Evolutionary conservation across 2,113 vertebrate genomes (phyloP).

Genomic region (Potamarius usumacintae): DNA sequence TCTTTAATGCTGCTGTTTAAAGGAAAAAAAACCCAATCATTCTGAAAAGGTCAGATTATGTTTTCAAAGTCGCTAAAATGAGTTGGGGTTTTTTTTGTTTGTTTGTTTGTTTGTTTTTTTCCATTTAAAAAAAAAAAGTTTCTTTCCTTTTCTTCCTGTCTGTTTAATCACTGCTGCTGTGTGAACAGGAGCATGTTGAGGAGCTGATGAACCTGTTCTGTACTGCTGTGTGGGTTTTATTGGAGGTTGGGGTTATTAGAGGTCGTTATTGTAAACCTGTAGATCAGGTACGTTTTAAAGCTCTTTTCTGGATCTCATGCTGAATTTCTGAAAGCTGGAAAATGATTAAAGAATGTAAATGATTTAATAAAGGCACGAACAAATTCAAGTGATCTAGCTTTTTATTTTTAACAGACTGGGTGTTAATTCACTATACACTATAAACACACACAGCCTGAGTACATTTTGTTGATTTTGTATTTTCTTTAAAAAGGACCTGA

Average conservation of each 20-base stretch:
- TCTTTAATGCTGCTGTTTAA: background rate
- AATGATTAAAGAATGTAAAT: background rate
- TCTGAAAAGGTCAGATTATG: background rate
- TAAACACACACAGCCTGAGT: too few species aligned
- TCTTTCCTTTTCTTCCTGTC: too few species aligned
- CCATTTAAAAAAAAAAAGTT: too few species aligned
- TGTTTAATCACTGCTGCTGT: background rate
- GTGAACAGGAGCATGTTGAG: background rate
- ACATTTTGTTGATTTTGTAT: too few species aligned
- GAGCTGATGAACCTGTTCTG: too few species aligned
- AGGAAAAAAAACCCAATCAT: background rate
- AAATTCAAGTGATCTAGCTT: background rate
- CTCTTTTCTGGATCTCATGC: background rate
- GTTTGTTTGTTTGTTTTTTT: too few species aligned
- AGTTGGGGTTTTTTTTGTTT: background rate
- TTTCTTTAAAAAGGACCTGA: too few species aligned
- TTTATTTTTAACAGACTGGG: background rate
- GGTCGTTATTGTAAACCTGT: constrained; percentile 14
- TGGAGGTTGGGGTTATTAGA: background rate
- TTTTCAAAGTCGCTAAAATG: background rate
- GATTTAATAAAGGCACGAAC: constrained; percentile 16
- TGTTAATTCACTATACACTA: too few species aligned
- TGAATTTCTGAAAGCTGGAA: constrained; percentile 8
- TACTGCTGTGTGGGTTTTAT: background rate
- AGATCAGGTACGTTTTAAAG: constrained; percentile 31